Evolutionary conservation across 30 jellyfish, hydroid and myxozoan genomes (phyloP), one percentile per base, ranked within the genome.

Genomic region (Aurelia sp.): DNA sequence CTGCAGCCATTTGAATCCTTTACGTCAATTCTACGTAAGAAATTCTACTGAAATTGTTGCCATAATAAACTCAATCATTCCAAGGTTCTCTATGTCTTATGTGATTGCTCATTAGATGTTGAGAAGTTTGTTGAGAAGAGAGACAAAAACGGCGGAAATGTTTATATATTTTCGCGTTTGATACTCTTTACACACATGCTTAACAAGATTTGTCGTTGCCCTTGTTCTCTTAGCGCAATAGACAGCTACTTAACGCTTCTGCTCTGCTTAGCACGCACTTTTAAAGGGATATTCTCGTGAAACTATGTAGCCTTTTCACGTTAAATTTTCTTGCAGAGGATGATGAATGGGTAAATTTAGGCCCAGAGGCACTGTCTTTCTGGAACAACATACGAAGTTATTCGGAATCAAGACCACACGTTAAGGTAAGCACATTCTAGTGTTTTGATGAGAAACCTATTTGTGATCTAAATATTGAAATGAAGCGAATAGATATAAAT

Each of bases 291-390:
- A 13, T 13, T 5, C 6, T 44, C 9, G 2, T 44, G 15, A 44
- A 44, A 44, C 55, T 0, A 35, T 63, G 18, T 16, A 20, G 75
- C 18, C 44, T 64, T 17, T 20, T 20, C 18, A 20, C 44, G 41
- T 44, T 8, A 5, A 17, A 17, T 64, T 38, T 7, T 47, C 41
- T 64, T 64, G 7, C 52, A 76, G 76, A 58, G 8, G 87, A 60
- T 27, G 65, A 10, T 11, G 87, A 76, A 24, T 76, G 87, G 87
- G 66, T 13, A 5, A 33, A 38, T 16, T 38, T 75, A 53, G 66
- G 20, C n/a, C 35, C 31, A 53, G 77, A 75, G 3, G 77, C 77
- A 15, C 55, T 27, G 62, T 15, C 40, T n/a, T 76, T 76, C 67
- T 76, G 87, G 87, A 63, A 76, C 47, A 31, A 44, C 55, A 44